Conservation (phyloP, 2,888 invertebrate genomes). For the Tetragnatha montana region DNA sequence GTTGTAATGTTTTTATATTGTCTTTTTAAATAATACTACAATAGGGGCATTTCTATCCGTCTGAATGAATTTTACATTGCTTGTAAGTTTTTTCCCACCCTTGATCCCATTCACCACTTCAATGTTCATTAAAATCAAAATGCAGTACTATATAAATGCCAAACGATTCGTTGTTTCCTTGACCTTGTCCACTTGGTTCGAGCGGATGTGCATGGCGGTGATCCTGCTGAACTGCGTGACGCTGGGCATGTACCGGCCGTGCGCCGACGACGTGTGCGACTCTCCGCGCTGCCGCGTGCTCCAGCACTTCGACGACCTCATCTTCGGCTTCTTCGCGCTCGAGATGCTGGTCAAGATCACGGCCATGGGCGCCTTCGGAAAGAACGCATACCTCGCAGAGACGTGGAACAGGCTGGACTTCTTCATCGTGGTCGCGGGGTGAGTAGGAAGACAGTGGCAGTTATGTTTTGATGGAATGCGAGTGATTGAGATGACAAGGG, state of each 20-base stretch:
- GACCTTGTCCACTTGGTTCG: conserved; percentile 85
- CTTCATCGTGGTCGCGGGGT: conserved; percentile 98
- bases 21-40: too few species aligned
- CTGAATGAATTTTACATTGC: too few species aligned
- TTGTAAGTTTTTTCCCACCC: too few species aligned
- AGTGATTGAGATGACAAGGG: too few species aligned
- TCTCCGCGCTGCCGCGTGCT: conserved; percentile 78
- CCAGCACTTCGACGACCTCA: conserved; percentile 97
- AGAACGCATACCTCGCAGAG: conserved; percentile 95
- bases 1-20: too few species aligned
- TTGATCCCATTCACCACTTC: too few species aligned
- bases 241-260: conserved; percentile 99
- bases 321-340: conserved; percentile 97
- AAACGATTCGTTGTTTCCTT: neutral
- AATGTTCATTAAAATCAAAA: too few species aligned
- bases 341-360: conserved; percentile 99
- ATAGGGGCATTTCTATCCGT: too few species aligned
- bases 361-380: conserved; percentile 96
- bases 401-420: conserved; percentile 99
- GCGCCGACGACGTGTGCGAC: conserved; percentile 90
- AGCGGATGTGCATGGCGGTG: conserved; percentile 97
- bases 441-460: conserved; percentile 72
- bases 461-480: too few species aligned
- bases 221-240: conserved; percentile 99
- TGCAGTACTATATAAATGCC: too few species aligned